phyloP scores from a whole-genome alignment of 2,113 vertebrate genomes.

The Rhabdomys dilectus region DNA sequence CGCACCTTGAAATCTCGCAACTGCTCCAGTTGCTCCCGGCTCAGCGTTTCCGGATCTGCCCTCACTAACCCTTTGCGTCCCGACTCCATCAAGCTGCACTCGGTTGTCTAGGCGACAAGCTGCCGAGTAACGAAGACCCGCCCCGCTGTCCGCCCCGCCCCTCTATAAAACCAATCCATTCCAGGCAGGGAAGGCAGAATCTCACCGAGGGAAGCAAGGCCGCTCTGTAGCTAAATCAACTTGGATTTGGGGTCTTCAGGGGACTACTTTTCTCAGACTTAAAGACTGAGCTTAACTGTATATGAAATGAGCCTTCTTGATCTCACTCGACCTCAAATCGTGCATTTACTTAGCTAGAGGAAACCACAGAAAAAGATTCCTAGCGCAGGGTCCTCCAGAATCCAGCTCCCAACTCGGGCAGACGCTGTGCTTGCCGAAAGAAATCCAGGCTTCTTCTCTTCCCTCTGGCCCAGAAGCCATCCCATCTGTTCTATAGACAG shows the following conservation, averaged over 20 bases:
- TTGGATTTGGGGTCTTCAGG: too few relatives aligned
- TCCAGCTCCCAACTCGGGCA: background rate
- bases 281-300: background rate
- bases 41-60: slow-evolving; percentile 56
- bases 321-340: background rate
- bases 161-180: background rate
- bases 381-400: background rate
- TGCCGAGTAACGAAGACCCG: background rate
- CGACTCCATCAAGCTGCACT: slow-evolving; percentile 69
- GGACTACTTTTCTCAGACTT: background rate
- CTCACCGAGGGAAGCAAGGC: background rate
- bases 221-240: background rate
- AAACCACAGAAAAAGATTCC: background rate
- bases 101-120: slow-evolving; percentile 64
- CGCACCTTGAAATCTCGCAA: slow-evolving; percentile 81
- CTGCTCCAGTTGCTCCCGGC: slow-evolving; percentile 27
- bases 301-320: background rate
- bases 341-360: background rate
- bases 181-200: background rate
- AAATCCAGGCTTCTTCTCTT: background rate
- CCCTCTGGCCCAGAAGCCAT: background rate
- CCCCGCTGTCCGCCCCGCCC: background rate
- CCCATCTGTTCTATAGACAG: background rate
- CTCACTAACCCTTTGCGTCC: background rate
- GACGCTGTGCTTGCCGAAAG: background rate